Evolutionary conservation across 2,797 vertebrate species (phyloP).

Genomic region (Poliocrania exsul): DNA sequence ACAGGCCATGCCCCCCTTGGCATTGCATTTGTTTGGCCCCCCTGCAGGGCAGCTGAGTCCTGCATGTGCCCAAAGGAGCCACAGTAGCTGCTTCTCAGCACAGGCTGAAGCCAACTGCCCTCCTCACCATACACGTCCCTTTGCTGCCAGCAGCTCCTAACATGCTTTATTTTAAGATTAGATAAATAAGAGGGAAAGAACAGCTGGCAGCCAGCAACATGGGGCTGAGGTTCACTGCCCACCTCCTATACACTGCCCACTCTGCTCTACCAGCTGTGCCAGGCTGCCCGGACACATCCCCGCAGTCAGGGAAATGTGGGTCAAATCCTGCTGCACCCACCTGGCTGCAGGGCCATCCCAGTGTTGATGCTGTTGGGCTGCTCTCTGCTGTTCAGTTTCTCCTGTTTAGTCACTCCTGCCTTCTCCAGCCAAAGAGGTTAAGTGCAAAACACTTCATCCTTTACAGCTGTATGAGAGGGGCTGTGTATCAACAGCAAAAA

Average conservation of each 20-base stretch:
- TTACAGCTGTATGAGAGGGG: neutral
- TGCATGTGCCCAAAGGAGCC: neutral
- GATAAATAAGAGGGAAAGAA: neutral
- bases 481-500: neutral
- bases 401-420: neutral
- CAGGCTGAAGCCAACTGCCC: neutral
- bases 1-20: neutral
- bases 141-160: neutral
- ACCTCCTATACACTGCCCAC: neutral
- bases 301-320: neutral
- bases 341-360: neutral
- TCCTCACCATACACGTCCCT: neutral
- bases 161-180: neutral
- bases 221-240: neutral
- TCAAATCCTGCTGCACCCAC: neutral
- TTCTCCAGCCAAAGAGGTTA: neutral
- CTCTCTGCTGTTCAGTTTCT: neutral
- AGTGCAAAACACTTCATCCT: neutral
- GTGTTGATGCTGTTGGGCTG: neutral
- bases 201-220: neutral
- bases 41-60: neutral
- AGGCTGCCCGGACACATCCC: neutral
- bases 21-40: neutral
- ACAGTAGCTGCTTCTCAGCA: fast-evolving
- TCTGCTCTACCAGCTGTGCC: neutral